phyloP scores from a whole-genome alignment of 2,797 vertebrate species.

The Cryptoprocta ferox region DNA sequence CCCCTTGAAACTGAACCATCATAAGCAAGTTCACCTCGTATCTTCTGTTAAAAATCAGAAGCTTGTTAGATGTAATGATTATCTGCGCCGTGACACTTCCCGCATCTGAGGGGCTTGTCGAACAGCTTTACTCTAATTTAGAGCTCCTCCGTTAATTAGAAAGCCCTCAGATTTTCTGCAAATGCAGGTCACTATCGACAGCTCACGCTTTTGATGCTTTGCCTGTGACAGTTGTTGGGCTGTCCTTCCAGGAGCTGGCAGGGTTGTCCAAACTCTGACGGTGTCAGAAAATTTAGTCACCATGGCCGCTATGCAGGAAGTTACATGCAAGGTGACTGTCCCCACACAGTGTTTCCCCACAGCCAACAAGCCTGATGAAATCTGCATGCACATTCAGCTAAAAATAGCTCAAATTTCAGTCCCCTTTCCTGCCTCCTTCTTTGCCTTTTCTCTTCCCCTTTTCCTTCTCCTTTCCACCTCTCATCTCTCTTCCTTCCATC shows the following conservation, averaged over 20 bases:
- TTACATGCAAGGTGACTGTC: conserved; percentile 75
- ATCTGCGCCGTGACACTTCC: conserved; percentile 88
- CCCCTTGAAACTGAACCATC: conserved; percentile 82
- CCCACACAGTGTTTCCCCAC: conserved; percentile 74
- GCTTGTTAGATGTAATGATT: conserved; percentile 89
- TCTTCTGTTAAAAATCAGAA: conserved; percentile 86
- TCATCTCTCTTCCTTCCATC: not conserved
- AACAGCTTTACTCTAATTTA: conserved; percentile 88
- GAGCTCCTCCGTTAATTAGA: conserved; percentile 90
- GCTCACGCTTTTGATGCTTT: conserved; percentile 86
- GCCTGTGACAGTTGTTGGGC: conserved; percentile 83
- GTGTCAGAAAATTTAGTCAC: conserved; percentile 81
- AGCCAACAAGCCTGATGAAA: conserved; percentile 80
- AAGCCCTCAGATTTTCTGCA: conserved; percentile 88
- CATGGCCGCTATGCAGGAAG: conserved; percentile 69
- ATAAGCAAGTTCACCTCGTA: conserved; percentile 83
- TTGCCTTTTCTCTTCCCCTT: not conserved
- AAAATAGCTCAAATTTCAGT: conserved; percentile 78
- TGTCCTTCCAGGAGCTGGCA: conserved; percentile 85
- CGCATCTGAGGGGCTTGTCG: conserved; percentile 83
- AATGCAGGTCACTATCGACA: conserved; percentile 88
- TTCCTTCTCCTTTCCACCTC: not conserved
- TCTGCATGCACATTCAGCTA: conserved; percentile 74
- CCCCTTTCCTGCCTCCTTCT: not conserved
- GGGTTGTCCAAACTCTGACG: conserved; percentile 80